phyloP scores from a whole-genome alignment of 1,140 invertebrate species.

The Platyura marginata region DNA sequence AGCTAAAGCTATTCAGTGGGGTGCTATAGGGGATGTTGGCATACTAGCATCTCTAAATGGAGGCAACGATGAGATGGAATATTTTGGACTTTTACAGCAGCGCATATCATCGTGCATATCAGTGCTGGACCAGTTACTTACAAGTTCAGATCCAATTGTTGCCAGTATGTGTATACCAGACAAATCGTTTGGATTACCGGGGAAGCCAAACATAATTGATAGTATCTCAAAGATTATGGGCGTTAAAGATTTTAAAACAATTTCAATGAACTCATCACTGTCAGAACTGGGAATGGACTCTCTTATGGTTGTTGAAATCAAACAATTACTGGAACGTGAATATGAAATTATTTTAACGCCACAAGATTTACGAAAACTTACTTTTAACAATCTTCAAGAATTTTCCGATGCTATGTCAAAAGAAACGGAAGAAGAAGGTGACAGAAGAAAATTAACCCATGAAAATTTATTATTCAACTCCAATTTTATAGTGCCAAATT shows the following conservation, averaged over 20 bases:
- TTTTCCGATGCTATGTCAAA: slow-evolving; percentile 33
- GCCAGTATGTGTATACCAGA: slow-evolving; percentile 64
- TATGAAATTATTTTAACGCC: slow-evolving; percentile 60
- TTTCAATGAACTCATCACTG: slow-evolving; percentile 43
- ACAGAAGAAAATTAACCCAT: slow-evolving; percentile 17
- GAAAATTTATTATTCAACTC: slow-evolving; percentile 24
- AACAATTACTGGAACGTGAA: slow-evolving; percentile 66
- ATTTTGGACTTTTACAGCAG: slow-evolving; percentile 69
- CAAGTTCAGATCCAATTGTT: slow-evolving; percentile 40
- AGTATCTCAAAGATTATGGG: slow-evolving; percentile 45
- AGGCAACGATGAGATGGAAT: slow-evolving; percentile 52
- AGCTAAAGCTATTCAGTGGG: slow-evolving; percentile 50
- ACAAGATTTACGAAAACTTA: slow-evolving; percentile 51
- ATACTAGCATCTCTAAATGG: slow-evolving; percentile 63
- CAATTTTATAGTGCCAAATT: slow-evolving; percentile 29
- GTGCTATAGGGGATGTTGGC: slow-evolving; percentile 48
- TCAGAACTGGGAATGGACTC: slow-evolving; percentile 81
- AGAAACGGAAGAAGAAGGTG: slow-evolving; percentile 23
- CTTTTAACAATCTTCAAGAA: slow-evolving; percentile 38
- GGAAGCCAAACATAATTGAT: slow-evolving; percentile 38
- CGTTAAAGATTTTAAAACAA: slow-evolving; percentile 30
- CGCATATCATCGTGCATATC: slow-evolving; percentile 59
- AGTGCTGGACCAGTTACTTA: slow-evolving; percentile 46
- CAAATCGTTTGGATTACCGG: slow-evolving; percentile 35
- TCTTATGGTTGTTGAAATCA: slow-evolving; percentile 77